A percentile compares a stretch with the other conserved stretches of the same genome.
Evolutionary conservation across 1,140 invertebrate genomes (phyloP).

Genomic region (Caenorhabditis remanei): DNA sequence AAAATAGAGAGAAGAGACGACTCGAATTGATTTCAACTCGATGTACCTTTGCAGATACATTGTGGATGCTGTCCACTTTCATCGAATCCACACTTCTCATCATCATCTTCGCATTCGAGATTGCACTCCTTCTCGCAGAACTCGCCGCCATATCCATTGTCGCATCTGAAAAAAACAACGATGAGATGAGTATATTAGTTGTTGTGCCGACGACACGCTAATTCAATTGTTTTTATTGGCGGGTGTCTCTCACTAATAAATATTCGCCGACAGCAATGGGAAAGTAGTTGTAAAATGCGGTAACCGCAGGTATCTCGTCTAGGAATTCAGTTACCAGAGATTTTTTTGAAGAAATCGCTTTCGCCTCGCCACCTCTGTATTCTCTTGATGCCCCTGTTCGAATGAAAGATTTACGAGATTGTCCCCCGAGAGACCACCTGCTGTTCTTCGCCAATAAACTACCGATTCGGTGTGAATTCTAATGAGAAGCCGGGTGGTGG

Average conservation of each 20-base stretch:
- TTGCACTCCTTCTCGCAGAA: slow-evolving; percentile 5
- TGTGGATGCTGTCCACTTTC: not conserved
- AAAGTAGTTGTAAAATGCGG: not conserved
- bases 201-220: not conserved
- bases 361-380: too few species aligned
- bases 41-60: slow-evolving; percentile 21
- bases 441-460: not conserved
- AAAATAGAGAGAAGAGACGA: not conserved
- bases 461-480: not conserved
- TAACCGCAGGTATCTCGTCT: too few species aligned
- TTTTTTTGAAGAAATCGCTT: too few species aligned
- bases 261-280: not conserved
- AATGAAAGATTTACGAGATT: too few species aligned
- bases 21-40: not conserved
- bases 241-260: not conserved
- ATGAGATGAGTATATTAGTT: not conserved
- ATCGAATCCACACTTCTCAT: slow-evolving; percentile 9
- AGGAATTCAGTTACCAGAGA: too few species aligned
- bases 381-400: too few species aligned
- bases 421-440: too few species aligned
- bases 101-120: not conserved
- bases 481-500: not conserved
- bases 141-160: slow-evolving; percentile 20
- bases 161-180: not conserved
- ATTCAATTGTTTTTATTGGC: not conserved